These are phyloP conservation scores for Archivesica marissinica DNA, from an alignment of 1,140 invertebrate genomes.

Conservation along the genomic window DNA sequence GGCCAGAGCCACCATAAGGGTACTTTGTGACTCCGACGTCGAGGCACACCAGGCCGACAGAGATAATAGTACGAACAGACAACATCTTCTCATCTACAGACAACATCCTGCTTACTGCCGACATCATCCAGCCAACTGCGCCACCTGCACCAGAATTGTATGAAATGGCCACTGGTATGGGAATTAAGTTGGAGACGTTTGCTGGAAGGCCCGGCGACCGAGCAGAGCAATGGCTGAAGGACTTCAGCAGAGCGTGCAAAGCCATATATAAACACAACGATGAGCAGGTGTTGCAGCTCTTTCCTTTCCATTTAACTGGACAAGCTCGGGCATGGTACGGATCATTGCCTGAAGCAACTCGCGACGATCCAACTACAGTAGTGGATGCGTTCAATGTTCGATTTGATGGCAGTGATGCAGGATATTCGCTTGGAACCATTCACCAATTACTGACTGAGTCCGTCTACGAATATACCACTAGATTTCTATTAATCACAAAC, in stretches of 20 bases:
- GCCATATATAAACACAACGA: background rate
- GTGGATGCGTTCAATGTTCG: background rate
- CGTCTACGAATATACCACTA: constrained; percentile 2
- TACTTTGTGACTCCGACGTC: too few relatives aligned
- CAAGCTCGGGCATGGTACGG: background rate
- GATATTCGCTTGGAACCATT: background rate
- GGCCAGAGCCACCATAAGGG: background rate
- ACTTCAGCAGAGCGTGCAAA: background rate
- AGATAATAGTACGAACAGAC: background rate
- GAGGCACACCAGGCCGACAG: background rate
- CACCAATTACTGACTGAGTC: background rate
- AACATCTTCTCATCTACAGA: background rate
- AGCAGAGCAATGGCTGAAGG: background rate
- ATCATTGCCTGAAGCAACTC: background rate
- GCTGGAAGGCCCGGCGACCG: background rate
- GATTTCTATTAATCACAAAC: background rate
- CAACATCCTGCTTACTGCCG: background rate
- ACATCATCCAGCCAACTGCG: background rate
- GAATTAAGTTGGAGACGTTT: background rate
- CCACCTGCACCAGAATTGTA: background rate
- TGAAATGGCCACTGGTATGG: background rate
- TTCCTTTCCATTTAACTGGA: background rate
- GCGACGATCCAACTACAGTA: background rate
- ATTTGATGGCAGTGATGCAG: constrained; percentile 34
- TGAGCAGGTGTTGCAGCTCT: background rate